Conservation (phyloP, 2,113 vertebrate species). For the Lutjanus erythropterus region DNA sequence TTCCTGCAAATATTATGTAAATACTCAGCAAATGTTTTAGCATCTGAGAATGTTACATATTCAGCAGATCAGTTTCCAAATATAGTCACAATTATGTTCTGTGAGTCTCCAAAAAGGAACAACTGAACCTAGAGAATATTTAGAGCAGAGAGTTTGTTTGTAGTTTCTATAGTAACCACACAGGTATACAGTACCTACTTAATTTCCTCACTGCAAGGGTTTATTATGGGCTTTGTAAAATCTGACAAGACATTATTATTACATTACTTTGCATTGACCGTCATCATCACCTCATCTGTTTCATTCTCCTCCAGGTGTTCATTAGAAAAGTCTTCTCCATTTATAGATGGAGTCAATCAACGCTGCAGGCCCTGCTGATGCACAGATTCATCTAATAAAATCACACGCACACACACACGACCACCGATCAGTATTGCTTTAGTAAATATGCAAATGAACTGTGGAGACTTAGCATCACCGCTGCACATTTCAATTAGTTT, state of each 20-base stretch:
- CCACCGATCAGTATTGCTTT: constrained; percentile 37
- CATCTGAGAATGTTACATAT: constrained; percentile 36
- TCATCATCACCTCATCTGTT: constrained; percentile 21
- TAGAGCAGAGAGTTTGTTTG: not conserved
- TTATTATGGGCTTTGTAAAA: not conserved
- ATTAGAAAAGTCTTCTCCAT: too few relatives aligned
- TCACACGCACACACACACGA: constrained; percentile 20
- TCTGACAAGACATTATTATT: not conserved
- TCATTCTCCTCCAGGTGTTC: not conserved
- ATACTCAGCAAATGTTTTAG: not conserved
- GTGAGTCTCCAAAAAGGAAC: not conserved
- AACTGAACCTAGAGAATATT: not conserved
- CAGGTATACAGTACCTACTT: not conserved
- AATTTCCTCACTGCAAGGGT: not conserved
- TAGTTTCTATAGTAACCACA: constrained; percentile 33
- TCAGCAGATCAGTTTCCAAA: constrained; percentile 12
- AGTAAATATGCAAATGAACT: constrained; percentile 53
- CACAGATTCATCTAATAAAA: constrained; percentile 33
- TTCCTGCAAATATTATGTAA: constrained; percentile 10
- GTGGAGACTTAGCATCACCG: constrained; percentile 28
- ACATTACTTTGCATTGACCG: constrained; percentile 1
- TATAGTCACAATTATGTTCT: constrained; percentile 18
- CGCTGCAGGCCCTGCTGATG: not conserved
- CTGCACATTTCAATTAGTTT: constrained; percentile 60
- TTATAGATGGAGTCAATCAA: constrained; percentile 13